Conservation (phyloP, 2,888 invertebrate species). For the Baccha elongata region DNA sequence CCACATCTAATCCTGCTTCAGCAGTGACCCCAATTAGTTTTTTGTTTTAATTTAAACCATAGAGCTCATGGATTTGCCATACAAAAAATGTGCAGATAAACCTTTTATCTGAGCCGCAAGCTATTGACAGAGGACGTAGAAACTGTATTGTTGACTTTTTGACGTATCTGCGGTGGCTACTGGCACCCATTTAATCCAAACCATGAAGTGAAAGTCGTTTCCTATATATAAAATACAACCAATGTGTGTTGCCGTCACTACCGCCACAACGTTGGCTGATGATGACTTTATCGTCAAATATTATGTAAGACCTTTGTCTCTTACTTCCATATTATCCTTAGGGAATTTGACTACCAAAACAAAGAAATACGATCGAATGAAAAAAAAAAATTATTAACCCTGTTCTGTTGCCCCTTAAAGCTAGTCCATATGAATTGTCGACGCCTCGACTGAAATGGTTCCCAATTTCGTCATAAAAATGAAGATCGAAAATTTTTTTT, state of each 20-base stretch:
- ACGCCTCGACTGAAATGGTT: too few relatives aligned
- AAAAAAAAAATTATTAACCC: too few relatives aligned
- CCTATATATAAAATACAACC: slow-evolving; percentile 26
- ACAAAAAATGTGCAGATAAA: slow-evolving; percentile 45
- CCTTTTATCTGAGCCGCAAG: slow-evolving; percentile 50
- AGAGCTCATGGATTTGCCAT: slow-evolving; percentile 29
- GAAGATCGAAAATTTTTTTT: too few relatives aligned
- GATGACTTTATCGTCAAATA: slow-evolving; percentile 27
- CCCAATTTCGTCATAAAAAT: too few relatives aligned
- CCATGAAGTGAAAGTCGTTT: slow-evolving; percentile 67
- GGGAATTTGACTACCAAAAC: slow-evolving; percentile 21
- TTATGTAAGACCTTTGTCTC: slow-evolving; percentile 40
- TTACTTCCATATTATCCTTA: slow-evolving; percentile 11
- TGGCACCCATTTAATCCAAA: slow-evolving; percentile 30
- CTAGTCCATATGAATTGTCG: too few relatives aligned
- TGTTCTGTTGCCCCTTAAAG: too few relatives aligned
- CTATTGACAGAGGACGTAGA: slow-evolving; percentile 44
- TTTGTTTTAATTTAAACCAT: background rate
- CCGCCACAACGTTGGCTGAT: slow-evolving; percentile 19
- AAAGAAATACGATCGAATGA: background rate
- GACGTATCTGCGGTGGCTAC: slow-evolving; percentile 41
- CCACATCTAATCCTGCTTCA: slow-evolving; percentile 32
- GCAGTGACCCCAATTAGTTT: slow-evolving; percentile 50
- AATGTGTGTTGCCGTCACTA: background rate
- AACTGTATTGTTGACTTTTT: slow-evolving; percentile 45